phyloP scores from a whole-genome alignment of 2,113 vertebrate species.

The Ptychochromis oligacanthus region DNA sequence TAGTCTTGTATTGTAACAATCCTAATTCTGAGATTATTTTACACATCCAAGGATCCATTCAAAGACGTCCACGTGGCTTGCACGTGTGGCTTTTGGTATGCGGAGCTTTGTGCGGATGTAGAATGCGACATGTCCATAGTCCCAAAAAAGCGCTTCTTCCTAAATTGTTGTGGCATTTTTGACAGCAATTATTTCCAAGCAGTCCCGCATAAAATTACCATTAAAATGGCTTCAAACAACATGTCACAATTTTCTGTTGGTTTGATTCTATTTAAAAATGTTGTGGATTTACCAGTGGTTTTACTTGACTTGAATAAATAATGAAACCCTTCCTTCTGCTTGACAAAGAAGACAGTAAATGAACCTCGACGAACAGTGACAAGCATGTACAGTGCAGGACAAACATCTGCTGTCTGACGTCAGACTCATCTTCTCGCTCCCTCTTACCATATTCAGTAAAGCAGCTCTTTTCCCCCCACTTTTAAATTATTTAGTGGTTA shows the following conservation, averaged over 20 bases:
- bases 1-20: background rate
- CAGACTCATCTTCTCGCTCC: background rate
- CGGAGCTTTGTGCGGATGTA: background rate
- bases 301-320: constrained; percentile 52
- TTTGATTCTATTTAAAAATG: constrained; percentile 30
- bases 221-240: constrained; percentile 58
- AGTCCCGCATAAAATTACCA: constrained; percentile 67
- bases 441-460: background rate
- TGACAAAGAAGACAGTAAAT: constrained; percentile 44
- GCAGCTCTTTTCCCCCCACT: background rate
- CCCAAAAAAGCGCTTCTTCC: constrained; percentile 14
- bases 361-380: constrained; percentile 43
- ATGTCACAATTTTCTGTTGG: constrained; percentile 40
- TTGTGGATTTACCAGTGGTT: constrained; percentile 11
- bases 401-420: constrained; percentile 46
- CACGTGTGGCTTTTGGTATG: background rate
- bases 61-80: background rate
- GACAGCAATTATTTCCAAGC: constrained; percentile 73
- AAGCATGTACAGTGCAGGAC: constrained; percentile 21
- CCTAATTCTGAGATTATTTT: background rate
- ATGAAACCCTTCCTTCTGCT: constrained; percentile 35
- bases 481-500: constrained; percentile 10
- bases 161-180: constrained; percentile 65
- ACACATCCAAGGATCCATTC: background rate
- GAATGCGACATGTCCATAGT: constrained; percentile 14